Evolutionary conservation across 2,113 vertebrate species (phyloP).

Genomic region (Brachyhypopomus gauderio): DNA sequence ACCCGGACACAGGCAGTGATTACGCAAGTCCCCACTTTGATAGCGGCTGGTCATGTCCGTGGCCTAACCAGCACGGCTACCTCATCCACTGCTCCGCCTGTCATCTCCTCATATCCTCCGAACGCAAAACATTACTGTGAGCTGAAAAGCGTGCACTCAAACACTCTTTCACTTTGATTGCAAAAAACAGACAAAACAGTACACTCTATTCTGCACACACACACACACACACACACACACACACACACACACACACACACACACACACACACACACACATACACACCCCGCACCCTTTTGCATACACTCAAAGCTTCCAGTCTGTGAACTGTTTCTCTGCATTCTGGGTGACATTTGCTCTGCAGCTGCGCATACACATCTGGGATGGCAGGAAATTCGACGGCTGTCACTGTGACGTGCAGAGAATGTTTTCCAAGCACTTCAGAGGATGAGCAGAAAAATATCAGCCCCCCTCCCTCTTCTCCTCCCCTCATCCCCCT

Average conservation of each 20-base stretch:
- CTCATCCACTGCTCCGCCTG: slow-evolving; percentile 1
- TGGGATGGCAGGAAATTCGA: slow-evolving; percentile 84
- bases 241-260: slow-evolving; percentile 9
- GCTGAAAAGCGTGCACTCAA: no score
- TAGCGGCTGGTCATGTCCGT: background rate
- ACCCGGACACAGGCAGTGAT: slow-evolving; percentile 9
- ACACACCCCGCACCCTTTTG: background rate
- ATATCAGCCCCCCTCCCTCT: slow-evolving; percentile 51
- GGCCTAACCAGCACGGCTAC: slow-evolving; percentile 19
- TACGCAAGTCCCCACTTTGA: slow-evolving; percentile 6
- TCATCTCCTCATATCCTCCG: background rate
- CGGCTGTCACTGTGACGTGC: slow-evolving; percentile 76
- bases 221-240: slow-evolving; percentile 14
- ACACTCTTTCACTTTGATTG: background rate
- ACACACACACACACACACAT: background rate
- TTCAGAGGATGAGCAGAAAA: slow-evolving; percentile 84
- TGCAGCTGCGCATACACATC: slow-evolving; percentile 86
- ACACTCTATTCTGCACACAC: slow-evolving; percentile 2
- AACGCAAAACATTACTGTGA: no score
- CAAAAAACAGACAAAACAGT: background rate
- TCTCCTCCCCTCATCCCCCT: slow-evolving; percentile 21
- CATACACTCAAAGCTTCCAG: slow-evolving; percentile 9
- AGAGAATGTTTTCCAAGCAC: slow-evolving; percentile 84
- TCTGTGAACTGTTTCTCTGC: background rate
- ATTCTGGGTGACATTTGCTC: slow-evolving; percentile 75